Percentiles rank a stretch among this genome's conserved stretches.
phyloP scores from a whole-genome alignment of 2,113 vertebrate genomes.

The Paedocypris sp. region DNA sequence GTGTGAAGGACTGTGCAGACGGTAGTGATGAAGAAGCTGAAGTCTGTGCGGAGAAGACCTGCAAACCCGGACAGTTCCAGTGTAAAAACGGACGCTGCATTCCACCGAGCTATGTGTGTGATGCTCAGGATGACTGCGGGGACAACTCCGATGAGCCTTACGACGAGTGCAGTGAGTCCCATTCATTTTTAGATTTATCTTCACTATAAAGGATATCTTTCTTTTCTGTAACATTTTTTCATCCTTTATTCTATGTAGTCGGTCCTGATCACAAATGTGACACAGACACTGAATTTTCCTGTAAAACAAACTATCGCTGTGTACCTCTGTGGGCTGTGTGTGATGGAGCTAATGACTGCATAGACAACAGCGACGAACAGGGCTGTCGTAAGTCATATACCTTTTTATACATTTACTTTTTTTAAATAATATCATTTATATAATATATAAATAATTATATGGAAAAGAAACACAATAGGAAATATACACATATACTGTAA shows the following conservation, averaged over 20 bases:
- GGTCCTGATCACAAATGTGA: slow-evolving; percentile 81
- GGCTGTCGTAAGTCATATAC: slow-evolving; percentile 74
- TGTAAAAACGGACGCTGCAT: slow-evolving; percentile 89
- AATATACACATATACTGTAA: too few species aligned
- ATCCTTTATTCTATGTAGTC: slow-evolving; percentile 62
- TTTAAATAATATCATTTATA: too few species aligned
- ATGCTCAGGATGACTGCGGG: slow-evolving; percentile 89
- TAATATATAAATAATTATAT: too few species aligned
- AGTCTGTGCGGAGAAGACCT: slow-evolving; percentile 51
- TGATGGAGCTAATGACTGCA: slow-evolving; percentile 81
- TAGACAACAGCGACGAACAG: slow-evolving; percentile 92
- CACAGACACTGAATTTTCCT: slow-evolving; percentile 85
- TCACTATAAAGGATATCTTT: background rate
- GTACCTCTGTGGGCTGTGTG: slow-evolving; percentile 80
- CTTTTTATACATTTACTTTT: too few species aligned
- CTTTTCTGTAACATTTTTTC: background rate
- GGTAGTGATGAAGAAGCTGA: slow-evolving; percentile 54
- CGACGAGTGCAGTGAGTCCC: slow-evolving; percentile 80
- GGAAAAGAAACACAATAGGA: too few species aligned
- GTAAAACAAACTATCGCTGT: slow-evolving; percentile 89
- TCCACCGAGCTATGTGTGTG: slow-evolving; percentile 86
- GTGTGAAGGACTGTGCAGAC: slow-evolving; percentile 49
- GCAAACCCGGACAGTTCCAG: slow-evolving; percentile 85
- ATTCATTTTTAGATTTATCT: background rate
- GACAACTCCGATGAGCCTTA: slow-evolving; percentile 88